Evolutionary conservation across 2,888 invertebrate species (phyloP), one percentile per base, ranked within the genome.

Genomic region (Drosophila imparisetae): DNA sequence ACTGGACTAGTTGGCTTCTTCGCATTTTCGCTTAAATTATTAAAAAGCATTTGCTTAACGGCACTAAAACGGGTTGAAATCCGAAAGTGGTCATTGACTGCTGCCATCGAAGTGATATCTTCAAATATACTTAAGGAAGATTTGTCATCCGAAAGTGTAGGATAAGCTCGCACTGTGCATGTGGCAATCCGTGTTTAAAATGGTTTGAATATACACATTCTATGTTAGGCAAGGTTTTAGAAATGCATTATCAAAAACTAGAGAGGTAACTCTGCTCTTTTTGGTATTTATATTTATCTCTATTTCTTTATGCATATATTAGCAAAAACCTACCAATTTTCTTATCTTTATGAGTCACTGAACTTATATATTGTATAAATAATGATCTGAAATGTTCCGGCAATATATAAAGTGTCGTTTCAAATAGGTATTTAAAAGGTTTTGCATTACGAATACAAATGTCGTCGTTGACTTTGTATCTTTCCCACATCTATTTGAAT

Each of bases 21-120:
- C 66, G 70, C 74, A 74, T 72, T 68, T 69, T 66, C 32, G 59
- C 72, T 79, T 82, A 86, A 86, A 86, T 86, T 88, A 86, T 86
- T 84, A 71, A 88, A 85, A 85, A 76, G 83, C 86, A 81, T 81
- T 85, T 85, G 79, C 74, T 66, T 60, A 76, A 81, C 82, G 74
- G 60, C 75, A 65, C 58, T 50, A 55, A 59, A 73, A 69, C 58
- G 80, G 55, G 60, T 80, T 68, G 49, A 59, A 67, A 53, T 54
- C 48, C 38, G 50, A 62, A 72, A 72, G 58, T 69, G 70, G 50
- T 59, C 70, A 61, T 75, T 70, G 71, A 66, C 72, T 70, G 57
- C 59, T 64, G 52, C 49, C 42, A 54, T 34, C 60, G 55, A 66
- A 48, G 50, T 27, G 32, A 61, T 55, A n/a, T 30, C 11, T 59